Evolutionary conservation across 1,140 invertebrate genomes (phyloP).

Genomic region (Formica selysi): DNA sequence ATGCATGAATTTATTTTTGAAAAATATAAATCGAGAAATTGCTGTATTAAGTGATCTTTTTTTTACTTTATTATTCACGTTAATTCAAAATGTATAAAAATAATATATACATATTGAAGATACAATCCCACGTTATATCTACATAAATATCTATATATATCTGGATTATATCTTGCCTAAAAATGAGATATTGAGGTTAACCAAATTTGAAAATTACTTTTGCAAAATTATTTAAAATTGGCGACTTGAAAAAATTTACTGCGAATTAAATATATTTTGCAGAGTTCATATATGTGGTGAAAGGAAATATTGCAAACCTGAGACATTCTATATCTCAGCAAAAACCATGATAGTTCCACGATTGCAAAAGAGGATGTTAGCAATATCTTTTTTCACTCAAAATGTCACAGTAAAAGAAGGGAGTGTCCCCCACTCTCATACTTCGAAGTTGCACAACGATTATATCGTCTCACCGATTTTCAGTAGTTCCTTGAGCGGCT

Average conservation of each 20-base stretch:
- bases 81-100: no score
- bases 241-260: background rate
- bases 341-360: background rate
- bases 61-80: no score
- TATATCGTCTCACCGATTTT: conserved; percentile 24
- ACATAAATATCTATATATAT: no score
- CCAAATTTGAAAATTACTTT: no score
- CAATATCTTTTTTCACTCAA: conserved; percentile 39
- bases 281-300: background rate
- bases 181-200: no score
- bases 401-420: conserved; percentile 10
- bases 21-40: no score
- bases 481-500: conserved; percentile 34
- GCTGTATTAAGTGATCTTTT: no score
- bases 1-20: no score
- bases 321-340: conserved; percentile 4
- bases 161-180: no score
- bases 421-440: conserved; percentile 57
- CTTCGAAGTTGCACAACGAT: conserved; percentile 18
- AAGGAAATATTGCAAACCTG: background rate
- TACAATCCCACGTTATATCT: no score
- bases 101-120: no score
- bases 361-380: conserved; percentile 1
- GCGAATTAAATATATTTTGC: background rate
- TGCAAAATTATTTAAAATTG: background rate